These are phyloP conservation scores for Neotoxoptera formosana DNA, from an alignment of 1,140 invertebrate species.

Conservation along the genomic window DNA sequence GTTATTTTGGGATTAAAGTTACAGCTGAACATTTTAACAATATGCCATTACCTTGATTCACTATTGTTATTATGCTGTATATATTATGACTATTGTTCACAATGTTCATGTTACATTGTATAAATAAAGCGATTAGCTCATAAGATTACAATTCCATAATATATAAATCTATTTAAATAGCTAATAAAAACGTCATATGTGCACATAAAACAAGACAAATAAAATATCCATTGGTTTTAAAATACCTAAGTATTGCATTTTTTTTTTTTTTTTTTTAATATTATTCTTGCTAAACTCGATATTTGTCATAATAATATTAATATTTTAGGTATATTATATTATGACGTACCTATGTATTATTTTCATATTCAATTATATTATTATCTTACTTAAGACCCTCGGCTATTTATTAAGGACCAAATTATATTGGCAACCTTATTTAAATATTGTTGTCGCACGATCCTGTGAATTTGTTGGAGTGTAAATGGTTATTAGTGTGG, in stretches of 20 bases:
- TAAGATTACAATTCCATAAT: neutral
- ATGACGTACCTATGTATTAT: too few relatives aligned
- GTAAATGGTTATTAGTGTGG: too few relatives aligned
- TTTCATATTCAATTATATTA: neutral
- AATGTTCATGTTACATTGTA: neutral
- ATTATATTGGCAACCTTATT: too few relatives aligned
- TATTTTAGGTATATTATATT: too few relatives aligned
- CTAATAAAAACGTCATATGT: neutral
- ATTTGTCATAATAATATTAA: neutral
- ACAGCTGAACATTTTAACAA: neutral
- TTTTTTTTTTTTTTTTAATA: neutral
- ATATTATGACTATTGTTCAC: neutral
- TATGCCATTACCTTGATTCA: neutral
- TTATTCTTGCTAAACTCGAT: neutral
- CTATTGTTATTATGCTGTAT: neutral
- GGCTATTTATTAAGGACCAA: too few relatives aligned
- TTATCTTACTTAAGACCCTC: too few relatives aligned
- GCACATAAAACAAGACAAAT: neutral
- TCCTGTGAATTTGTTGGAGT: too few relatives aligned
- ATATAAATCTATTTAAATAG: conserved; percentile 2
- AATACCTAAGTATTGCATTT: neutral
- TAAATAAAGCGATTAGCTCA: neutral
- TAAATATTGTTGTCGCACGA: too few relatives aligned
- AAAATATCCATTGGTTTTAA: neutral
- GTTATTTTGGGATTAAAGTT: conserved; percentile 14